A percentile compares a stretch with the other conserved stretches of the same genome.
Evolutionary conservation across 1,140 invertebrate genomes (phyloP).

Genomic region (Pristionchus pacificus): DNA sequence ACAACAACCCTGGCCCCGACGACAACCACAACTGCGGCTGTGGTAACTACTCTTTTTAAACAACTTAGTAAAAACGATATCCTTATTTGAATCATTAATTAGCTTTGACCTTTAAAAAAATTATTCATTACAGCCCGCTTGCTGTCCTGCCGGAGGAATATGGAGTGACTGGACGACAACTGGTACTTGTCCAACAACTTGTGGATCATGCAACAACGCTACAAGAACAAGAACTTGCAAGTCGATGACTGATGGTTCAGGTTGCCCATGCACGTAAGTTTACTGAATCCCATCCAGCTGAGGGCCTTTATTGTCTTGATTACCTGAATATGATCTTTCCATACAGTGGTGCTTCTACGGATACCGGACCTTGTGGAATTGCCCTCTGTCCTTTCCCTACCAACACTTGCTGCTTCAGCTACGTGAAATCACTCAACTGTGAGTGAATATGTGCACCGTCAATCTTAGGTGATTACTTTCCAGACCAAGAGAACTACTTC

Average conservation of each 20-base stretch:
- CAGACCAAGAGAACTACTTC: not conserved
- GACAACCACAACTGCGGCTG: not conserved
- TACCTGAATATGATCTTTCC: too few species aligned
- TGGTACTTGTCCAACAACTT: not conserved
- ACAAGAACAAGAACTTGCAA: not conserved
- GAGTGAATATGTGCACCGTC: too few species aligned
- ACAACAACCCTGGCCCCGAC: not conserved
- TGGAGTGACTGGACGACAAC: not conserved
- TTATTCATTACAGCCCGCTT: too few species aligned
- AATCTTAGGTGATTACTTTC: not conserved
- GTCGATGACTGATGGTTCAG: not conserved
- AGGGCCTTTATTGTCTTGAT: not conserved
- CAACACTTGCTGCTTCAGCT: not conserved
- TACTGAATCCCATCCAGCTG: not conserved
- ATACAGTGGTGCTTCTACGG: not conserved
- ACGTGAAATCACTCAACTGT: not conserved
- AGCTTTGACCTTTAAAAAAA: not conserved
- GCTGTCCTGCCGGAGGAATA: not conserved
- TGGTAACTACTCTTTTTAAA: not conserved
- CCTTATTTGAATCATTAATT: not conserved
- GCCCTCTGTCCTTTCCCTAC: not conserved
- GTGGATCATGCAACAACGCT: not conserved
- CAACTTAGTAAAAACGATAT: not conserved
- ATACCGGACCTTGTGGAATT: not conserved
- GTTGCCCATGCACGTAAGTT: not conserved